Percentiles rank a stretch among this genome's conserved stretches.
Conservation (phyloP, 2,888 invertebrate species). For the Eremobia ochroleuca region DNA sequence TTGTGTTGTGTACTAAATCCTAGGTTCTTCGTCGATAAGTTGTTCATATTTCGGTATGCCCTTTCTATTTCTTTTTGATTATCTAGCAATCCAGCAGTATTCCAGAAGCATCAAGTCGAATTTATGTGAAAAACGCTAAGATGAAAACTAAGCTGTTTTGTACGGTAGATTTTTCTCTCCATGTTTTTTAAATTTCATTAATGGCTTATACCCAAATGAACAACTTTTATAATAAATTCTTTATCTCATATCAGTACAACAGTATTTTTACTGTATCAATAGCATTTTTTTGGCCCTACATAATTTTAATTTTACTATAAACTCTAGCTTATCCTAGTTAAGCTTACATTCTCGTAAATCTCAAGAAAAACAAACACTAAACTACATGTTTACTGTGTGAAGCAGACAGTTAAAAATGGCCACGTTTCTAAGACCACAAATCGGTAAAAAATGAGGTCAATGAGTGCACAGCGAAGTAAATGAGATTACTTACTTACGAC, state of each 20-base stretch:
- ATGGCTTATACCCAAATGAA: background rate
- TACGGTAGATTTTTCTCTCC: no score
- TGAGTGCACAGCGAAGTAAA: constrained; percentile 51
- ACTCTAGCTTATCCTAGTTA: background rate
- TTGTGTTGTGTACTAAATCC: background rate
- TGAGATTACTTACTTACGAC: constrained; percentile 41
- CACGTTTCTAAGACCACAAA: constrained; percentile 64
- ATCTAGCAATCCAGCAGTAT: background rate
- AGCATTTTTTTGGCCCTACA: background rate
- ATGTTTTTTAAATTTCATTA: background rate
- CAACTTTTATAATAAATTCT: no score
- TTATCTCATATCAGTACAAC: no score
- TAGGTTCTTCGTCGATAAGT: background rate
- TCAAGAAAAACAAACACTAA: constrained; percentile 29
- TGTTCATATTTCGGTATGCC: background rate
- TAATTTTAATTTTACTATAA: background rate
- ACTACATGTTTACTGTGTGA: constrained; percentile 57
- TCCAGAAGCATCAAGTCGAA: background rate
- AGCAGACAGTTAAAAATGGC: constrained; percentile 54
- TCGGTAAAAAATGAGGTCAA: constrained; percentile 58
- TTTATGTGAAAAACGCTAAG: background rate
- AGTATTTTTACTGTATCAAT: no score
- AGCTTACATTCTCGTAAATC: no score
- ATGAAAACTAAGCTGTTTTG: background rate
- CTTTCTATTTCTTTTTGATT: background rate